These are phyloP conservation scores for Miichthys miiuy DNA, from an alignment of 2,797 vertebrate genomes.

Conservation along the genomic window DNA sequence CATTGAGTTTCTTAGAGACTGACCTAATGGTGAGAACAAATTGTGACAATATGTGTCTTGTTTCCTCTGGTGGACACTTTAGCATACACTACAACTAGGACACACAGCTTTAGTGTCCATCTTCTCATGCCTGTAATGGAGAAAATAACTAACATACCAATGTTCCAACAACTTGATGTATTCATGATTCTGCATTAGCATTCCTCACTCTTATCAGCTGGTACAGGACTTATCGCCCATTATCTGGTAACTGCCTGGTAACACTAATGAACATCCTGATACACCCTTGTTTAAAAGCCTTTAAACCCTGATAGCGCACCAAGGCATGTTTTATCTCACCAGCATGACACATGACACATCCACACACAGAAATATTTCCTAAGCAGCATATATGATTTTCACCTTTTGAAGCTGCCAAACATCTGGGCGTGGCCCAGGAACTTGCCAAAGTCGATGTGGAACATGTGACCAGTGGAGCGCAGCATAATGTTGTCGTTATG, in stretches of 20 bases:
- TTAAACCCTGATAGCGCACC: conserved; percentile 3
- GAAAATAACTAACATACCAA: neutral
- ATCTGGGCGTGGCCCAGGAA: conserved; percentile 98
- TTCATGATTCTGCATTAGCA: neutral
- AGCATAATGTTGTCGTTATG: conserved; percentile 99
- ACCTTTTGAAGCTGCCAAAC: conserved; percentile 99
- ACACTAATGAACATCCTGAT: conserved; percentile 1
- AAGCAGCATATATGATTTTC: conserved; percentile 20
- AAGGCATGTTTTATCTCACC: conserved; percentile 3
- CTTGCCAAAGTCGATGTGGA: conserved; percentile 99
- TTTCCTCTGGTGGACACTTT: neutral
- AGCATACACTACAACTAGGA: neutral
- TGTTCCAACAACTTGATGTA: neutral
- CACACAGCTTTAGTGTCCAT: neutral
- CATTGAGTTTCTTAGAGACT: neutral
- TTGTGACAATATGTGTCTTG: neutral
- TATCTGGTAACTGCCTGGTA: neutral
- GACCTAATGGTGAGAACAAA: neutral
- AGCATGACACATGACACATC: neutral
- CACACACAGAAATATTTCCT: neutral
- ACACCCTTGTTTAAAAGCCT: neutral
- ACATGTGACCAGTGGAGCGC: conserved; percentile 97
- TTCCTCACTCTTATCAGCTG: neutral
- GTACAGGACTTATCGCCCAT: neutral
- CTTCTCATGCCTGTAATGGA: neutral